These are phyloP conservation scores for Pangasius mekongensis DNA, from an alignment of 2,797 vertebrate species.

Conservation along the genomic window DNA sequence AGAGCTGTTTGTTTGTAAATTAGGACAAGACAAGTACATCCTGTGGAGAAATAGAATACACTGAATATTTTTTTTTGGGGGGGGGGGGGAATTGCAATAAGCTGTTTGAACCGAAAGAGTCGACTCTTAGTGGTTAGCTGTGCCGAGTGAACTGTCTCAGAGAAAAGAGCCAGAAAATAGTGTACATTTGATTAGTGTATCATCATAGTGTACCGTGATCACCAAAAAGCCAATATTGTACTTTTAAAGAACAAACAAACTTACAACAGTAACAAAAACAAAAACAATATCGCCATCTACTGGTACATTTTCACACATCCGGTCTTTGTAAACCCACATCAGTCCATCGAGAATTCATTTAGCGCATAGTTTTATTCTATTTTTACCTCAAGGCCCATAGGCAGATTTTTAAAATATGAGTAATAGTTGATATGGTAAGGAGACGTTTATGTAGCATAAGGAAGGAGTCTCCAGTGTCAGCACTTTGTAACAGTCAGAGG, in stretches of 20 bases:
- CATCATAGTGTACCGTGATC: background rate
- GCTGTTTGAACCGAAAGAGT: background rate
- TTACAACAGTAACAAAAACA: background rate
- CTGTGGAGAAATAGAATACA: background rate
- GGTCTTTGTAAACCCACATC: background rate
- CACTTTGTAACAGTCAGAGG: background rate
- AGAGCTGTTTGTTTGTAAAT: background rate
- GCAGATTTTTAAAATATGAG: background rate
- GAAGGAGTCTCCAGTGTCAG: constrained; percentile 1
- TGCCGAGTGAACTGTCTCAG: background rate
- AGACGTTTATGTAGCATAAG: background rate
- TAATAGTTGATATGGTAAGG: background rate
- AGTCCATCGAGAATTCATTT: background rate
- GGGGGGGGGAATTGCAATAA: too few species aligned
- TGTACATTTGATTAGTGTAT: background rate
- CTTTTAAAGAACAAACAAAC: background rate
- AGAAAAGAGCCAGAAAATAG: background rate
- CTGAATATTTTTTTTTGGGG: background rate
- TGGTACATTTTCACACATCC: background rate
- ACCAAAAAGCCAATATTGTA: background rate
- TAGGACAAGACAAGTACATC: background rate
- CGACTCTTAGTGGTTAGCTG: background rate
- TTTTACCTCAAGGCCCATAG: background rate
- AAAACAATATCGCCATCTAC: background rate
- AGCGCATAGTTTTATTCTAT: background rate